Base-by-base conservation (phyloP, 64 coral and sea anemone species). In the Catalaphyllia jardinei region DNA sequence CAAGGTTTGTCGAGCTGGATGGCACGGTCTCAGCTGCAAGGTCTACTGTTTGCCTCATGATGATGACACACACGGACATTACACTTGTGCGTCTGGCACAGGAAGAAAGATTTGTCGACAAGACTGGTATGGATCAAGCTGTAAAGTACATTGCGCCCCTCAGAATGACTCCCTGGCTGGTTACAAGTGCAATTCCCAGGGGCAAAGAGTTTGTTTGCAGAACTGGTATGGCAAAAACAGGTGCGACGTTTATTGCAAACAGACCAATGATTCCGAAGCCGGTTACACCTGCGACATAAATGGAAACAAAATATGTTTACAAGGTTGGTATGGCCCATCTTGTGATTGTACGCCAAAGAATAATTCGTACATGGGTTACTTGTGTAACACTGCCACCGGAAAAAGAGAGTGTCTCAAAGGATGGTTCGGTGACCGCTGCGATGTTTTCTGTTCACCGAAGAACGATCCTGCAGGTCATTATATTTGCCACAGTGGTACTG, bases 401-500 rank as follows among this genome's bases (percentile, higher is more conserved):
- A 27, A 24, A 77, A 83, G 61, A 49, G 18, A 73, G 2, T 96
- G 94, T 52, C 67, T 89, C 1, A 28, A 39, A 1, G 90, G 90
- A 31, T 96, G 94, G 94, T 93, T 89, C 52, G 51, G 90, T 9
- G 22, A 14, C 1, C 17, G 89, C 27, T 96, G 94, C 9, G 60
- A 93, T 62, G 55, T 65, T 1, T 39, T 61, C 49, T 96, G 94
- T 62, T 71, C 64, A 19, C 72, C 90, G 30, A 71, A 52, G 42
- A 96, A 96, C 46, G 90, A 92, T 20, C 92, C 94, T 16, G 72
- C 10, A 11, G 73, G 90, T 49, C 94, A 93, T 79, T 96, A 87
- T 33, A 86, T 22, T 52, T 96, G 94, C 31, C 84, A 96, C 46
- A 75, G 14, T 11, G 25, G n/a, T 22, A 96, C 62, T 39, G 94